These are phyloP conservation scores for Lamprotornis superbus DNA, from an alignment of 2,113 vertebrate genomes.

Conservation along the genomic window DNA sequence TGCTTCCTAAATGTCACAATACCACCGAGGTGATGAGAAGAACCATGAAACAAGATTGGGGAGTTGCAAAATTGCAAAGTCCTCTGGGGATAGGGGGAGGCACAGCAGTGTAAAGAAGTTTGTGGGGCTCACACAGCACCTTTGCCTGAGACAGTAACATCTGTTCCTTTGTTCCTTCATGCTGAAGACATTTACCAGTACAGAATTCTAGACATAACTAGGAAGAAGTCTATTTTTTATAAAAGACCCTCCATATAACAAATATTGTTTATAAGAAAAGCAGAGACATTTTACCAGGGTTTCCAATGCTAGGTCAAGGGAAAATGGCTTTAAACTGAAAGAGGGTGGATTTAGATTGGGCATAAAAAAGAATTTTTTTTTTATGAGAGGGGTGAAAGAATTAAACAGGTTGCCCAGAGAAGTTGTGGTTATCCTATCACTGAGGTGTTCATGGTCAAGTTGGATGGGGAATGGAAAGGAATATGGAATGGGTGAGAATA, in stretches of 20 bases:
- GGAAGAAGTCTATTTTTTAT: neutral
- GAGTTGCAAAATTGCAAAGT: neutral
- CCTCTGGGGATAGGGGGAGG: neutral
- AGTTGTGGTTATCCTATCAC: neutral
- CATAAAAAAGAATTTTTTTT: neutral
- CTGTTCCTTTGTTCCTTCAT: neutral
- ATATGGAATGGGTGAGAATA: neutral
- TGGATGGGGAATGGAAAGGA: neutral
- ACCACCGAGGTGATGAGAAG: neutral
- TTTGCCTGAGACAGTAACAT: neutral
- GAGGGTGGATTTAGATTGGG: accelerated
- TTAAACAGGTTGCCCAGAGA: neutral
- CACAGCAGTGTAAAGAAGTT: neutral
- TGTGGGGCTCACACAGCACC: neutral
- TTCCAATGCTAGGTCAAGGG: neutral
- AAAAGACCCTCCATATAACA: accelerated
- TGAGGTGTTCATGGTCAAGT: accelerated
- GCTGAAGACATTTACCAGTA: neutral
- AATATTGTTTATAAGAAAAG: accelerated
- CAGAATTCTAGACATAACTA: neutral
- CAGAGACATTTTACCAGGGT: neutral
- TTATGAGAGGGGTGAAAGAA: neutral
- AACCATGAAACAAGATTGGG: neutral
- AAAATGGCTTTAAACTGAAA: neutral
- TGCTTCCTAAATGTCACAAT: neutral